Evolutionary conservation across 1,140 invertebrate genomes (phyloP), one percentile per base, ranked within the genome.

Genomic region (Leucophenga varia): DNA sequence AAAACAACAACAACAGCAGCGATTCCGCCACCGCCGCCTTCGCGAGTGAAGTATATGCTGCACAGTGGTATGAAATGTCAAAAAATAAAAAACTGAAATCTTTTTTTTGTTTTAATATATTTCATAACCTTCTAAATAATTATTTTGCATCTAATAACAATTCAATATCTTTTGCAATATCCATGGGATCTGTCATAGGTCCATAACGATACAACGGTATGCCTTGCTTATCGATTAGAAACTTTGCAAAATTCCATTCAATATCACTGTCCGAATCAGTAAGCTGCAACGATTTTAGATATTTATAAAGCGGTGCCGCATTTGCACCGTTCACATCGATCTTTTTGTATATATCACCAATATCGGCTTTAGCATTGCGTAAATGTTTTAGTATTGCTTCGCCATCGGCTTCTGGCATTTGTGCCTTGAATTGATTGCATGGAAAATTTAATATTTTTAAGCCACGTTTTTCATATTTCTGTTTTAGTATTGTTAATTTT

Each of bases 201-300:
- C 81, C 84, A 75, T 90, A 90, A 64, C 94, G 80, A 54, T 88
- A n/a, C 85, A 0, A 96, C 1, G 90, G 89, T 35, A 88, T 76
- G 3, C 95, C 95, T 39, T 95, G 78, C 70, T 86, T 91, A 73
- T 96, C 84, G 22, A 97, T 78, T 30, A 98, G 80, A 74, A 98
- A 98, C 72, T 98, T 98, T 3, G 91, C 91, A 59, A 97, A 98
- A 76, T 98, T 98, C 95, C 95, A 98, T 71, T 97, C 97, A 55
- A 97, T 94, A 32, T 82, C 84, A 68, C 86, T 80, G n/a, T 82
- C 84, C n/a, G 90, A 55, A 7, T 80, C 82, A 1, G 89, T 89
- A 5, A 79, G 77, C 65, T 92, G 84, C 54, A 90, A 91, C 17
- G 82, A 74, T 76, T 96, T 94, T 52, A 98, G 78, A 72, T 86